These are phyloP conservation scores for Limnephilus lunatus DNA, from an alignment of 2,888 invertebrate species.

Conservation along the genomic window DNA sequence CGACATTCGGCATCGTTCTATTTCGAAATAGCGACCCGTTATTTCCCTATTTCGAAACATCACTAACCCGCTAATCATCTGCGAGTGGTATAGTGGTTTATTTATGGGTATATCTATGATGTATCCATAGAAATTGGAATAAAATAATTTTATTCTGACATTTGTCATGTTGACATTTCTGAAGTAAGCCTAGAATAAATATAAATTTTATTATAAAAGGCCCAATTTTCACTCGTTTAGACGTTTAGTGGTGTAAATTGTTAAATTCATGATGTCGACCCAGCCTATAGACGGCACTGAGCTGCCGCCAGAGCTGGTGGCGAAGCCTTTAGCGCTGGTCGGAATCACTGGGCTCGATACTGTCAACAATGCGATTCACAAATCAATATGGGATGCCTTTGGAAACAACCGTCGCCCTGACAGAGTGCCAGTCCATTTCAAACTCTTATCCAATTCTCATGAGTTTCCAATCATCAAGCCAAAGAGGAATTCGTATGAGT, in stretches of 20 bases:
- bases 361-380: constrained; percentile 90
- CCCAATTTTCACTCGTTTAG: not conserved
- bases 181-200: not conserved
- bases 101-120: too few species aligned
- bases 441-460: constrained; percentile 87
- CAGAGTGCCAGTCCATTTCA: constrained; percentile 89
- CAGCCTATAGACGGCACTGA: constrained; percentile 79
- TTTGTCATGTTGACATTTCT: not conserved
- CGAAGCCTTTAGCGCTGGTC: constrained; percentile 90
- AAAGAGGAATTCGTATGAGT: constrained; percentile 93
- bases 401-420: constrained; percentile 89
- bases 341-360: constrained; percentile 93
- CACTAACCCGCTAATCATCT: not conserved
- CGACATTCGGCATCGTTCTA: too few species aligned
- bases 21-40: too few species aligned
- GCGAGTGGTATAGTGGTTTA: too few species aligned
- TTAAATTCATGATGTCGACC: constrained; percentile 74
- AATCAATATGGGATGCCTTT: constrained; percentile 95
- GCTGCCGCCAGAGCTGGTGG: constrained; percentile 90
- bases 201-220: not conserved
- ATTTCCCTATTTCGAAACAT: not conserved
- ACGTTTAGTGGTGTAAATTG: not conserved
- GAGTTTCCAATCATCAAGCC: constrained; percentile 93
- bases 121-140: not conserved
- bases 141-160: not conserved